Evolutionary conservation across 30 jellyfish, hydroid and myxozoan genomes (phyloP), one percentile per base, ranked within the genome.

Genomic region (Nemopilema nomurai): DNA sequence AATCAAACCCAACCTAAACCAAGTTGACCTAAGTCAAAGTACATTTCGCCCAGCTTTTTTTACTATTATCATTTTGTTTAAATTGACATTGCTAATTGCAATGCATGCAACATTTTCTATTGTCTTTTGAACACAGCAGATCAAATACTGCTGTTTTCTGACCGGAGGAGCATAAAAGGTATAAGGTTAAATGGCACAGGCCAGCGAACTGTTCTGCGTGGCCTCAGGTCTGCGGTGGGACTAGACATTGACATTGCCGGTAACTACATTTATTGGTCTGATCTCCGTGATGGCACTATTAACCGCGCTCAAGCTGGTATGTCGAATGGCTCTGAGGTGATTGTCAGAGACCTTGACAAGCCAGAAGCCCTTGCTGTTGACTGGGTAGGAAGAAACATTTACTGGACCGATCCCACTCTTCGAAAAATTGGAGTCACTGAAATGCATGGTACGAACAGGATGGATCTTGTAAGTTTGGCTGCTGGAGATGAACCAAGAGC

Each of bases 351-450:
- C 85, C 20, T 84, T 4, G 96, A 84, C 81, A 89, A 89, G 33
- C 91, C 96, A 4, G 96, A 89, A 57, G 96, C 96, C 32, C n/a
- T 94, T 9, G 83, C 99, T 0, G 89, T 94, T 19, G 99, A 94
- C 62, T 94, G 99, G 99, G 81, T 94, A 22, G 88, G 92, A 19
- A 89, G 93, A 71, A 94, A 94, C 63, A 63, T 94, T 67, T 94
- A 94, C 75, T 94, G 99, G 99, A 84, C 99, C 24, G 97, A 94
- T 69, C 78, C 95, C 4, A 96, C 95, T 16, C 62, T 76, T 62
- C 89, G 89, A 72, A 89, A 91, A 19, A 89, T 94, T 28, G 99
- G 90, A 67, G 99, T 94, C 22, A 53, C 97, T 18, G 95, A 94
- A 28, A 27, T 94, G 50, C 91, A 89, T 76, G 99, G 99, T 41